Conservation (phyloP, 2,113 vertebrate genomes). For the Carassius gibelio region DNA sequence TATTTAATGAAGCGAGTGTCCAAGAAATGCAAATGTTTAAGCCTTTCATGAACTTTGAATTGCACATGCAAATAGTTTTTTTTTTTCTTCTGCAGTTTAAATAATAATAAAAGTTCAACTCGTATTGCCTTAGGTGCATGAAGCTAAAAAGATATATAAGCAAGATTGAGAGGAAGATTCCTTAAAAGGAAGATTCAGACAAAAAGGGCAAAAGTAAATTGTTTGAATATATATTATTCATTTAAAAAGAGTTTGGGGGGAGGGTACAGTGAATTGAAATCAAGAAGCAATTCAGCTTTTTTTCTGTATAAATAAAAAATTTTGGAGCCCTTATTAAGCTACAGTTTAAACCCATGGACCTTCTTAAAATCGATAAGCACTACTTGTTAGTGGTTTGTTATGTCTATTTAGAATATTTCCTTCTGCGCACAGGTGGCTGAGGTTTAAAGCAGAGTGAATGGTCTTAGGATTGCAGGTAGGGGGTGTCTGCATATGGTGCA, state of each 20-base stretch:
- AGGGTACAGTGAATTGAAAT: background rate
- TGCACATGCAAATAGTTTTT: background rate
- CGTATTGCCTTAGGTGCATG: background rate
- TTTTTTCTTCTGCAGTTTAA: background rate
- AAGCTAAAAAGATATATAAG: background rate
- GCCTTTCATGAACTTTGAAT: conserved; percentile 1
- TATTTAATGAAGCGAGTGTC: background rate
- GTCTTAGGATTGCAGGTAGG: conserved; percentile 8
- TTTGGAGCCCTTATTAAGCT: background rate
- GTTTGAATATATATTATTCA: background rate
- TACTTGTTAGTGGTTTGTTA: background rate
- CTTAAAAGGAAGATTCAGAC: background rate
- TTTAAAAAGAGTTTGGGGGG: background rate
- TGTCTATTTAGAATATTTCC: background rate
- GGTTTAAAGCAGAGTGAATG: background rate
- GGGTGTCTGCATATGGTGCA: conserved; percentile 14
- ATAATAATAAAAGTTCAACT: background rate
- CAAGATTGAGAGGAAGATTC: no score
- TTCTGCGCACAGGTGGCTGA: conserved; percentile 22
- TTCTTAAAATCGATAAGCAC: background rate
- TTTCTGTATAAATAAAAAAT: background rate
- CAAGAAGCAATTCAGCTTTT: background rate
- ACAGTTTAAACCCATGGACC: background rate
- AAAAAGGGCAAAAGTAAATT: background rate
- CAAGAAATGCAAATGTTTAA: background rate